These are phyloP conservation scores for Xenops minutus DNA, from an alignment of 2,797 vertebrate species.

Conservation along the genomic window DNA sequence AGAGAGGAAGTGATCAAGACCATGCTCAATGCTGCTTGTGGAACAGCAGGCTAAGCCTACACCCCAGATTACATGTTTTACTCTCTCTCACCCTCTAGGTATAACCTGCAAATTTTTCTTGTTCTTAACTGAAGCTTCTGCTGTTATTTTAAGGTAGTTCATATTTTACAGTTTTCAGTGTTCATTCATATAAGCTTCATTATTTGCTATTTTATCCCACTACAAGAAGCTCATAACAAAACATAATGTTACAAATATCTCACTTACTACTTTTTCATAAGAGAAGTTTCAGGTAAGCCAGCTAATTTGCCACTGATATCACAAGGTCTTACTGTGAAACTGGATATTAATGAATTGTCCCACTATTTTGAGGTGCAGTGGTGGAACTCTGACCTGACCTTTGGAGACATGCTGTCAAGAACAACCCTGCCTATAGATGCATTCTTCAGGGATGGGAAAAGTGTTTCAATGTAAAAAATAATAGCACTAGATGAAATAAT, in stretches of 20 bases:
- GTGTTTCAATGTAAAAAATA: neutral
- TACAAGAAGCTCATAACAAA: neutral
- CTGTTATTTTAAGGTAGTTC: neutral
- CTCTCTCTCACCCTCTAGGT: neutral
- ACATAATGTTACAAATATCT: neutral
- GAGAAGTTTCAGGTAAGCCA: neutral
- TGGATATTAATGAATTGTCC: neutral
- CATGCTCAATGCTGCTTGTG: neutral
- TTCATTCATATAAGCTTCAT: neutral
- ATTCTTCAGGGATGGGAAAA: neutral
- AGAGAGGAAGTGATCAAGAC: neutral
- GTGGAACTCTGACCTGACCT: neutral
- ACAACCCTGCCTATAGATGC: neutral
- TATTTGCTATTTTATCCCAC: neutral
- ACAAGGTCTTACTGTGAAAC: neutral
- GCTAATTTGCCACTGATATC: neutral
- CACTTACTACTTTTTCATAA: neutral
- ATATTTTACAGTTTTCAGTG: neutral
- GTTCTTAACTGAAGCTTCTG: neutral
- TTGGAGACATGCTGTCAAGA: neutral
- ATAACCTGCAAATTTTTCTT: neutral
- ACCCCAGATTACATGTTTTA: neutral
- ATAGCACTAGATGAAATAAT: neutral
- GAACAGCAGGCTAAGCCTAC: neutral
- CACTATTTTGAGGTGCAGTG: neutral